Conservation (phyloP, 2,113 vertebrate species). For the Ptilorrhoa leucosticta region DNA sequence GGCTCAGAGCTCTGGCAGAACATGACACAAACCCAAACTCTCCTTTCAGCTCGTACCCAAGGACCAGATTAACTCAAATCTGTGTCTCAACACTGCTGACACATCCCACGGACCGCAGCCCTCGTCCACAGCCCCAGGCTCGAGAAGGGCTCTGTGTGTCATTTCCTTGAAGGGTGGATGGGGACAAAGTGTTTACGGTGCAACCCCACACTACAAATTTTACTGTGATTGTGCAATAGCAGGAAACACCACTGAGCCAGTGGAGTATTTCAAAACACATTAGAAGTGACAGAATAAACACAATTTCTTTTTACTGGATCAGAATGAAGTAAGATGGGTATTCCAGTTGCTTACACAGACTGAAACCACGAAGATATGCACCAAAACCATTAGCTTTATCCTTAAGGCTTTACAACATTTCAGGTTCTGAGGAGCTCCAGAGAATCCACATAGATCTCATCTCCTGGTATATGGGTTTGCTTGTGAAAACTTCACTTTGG, state of each 20-base stretch:
- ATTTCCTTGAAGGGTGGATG: neutral
- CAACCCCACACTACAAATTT: neutral
- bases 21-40: neutral
- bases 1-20: neutral
- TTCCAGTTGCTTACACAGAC: neutral
- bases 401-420: neutral
- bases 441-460: neutral
- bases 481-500: slow-evolving; percentile 18
- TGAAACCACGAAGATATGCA: neutral
- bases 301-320: neutral
- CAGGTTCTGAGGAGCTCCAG: neutral
- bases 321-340: neutral
- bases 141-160: neutral
- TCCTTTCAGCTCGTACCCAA: neutral
- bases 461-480: neutral
- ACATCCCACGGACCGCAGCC: neutral
- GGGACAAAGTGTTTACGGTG: neutral
- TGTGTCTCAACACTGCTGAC: neutral
- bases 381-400: neutral
- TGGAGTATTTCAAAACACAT: slow-evolving; percentile 7
- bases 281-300: neutral
- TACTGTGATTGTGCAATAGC: neutral
- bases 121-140: neutral
- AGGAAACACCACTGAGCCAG: neutral
- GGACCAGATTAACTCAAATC: neutral